A percentile compares a stretch with the other conserved stretches of the same genome.
phyloP scores from a whole-genome alignment of 2,888 invertebrate genomes.

The Troglohyphantes excavatus region DNA sequence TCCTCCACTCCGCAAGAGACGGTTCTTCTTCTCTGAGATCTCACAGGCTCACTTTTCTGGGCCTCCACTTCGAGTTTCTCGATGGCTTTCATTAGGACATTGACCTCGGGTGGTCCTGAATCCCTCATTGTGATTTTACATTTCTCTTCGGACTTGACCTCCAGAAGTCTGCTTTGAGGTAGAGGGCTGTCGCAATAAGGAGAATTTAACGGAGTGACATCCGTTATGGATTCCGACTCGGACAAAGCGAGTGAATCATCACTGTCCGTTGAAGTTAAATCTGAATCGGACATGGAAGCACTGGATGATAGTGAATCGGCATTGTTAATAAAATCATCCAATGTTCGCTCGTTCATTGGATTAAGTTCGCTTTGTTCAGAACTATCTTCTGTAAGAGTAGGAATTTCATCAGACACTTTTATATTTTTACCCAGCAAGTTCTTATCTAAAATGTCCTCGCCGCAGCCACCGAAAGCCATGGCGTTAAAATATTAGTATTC shows the following conservation, averaged over 20 bases:
- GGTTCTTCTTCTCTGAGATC: conserved; percentile 80
- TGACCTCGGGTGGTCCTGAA: conserved; percentile 47
- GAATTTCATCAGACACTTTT: background rate
- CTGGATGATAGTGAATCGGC: conserved; percentile 73
- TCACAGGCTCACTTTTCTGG: conserved; percentile 24
- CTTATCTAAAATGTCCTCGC: background rate
- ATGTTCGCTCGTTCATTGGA: conserved; percentile 18
- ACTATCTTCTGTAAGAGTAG: background rate
- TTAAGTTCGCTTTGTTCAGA: background rate
- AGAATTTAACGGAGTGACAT: conserved; percentile 77
- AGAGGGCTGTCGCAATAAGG: conserved; percentile 77
- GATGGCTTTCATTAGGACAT: conserved; percentile 69
- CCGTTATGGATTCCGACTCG: conserved; percentile 78
- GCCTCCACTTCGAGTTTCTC: conserved; percentile 69
- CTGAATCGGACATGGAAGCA: conserved; percentile 69
- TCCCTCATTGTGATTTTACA: background rate
- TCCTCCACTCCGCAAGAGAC: conserved; percentile 84
- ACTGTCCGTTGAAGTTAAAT: conserved; percentile 65
- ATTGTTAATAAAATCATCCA: conserved; percentile 36
- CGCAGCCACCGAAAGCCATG: conserved; percentile 37
- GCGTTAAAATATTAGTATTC: background rate
- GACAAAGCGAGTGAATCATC: conserved; percentile 76
- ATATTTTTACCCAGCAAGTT: background rate
- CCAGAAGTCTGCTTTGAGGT: conserved; percentile 30
- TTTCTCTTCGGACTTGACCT: conserved; percentile 35